These are phyloP conservation scores for Corbicula japonica DNA, from an alignment of 2,888 invertebrate genomes.

Conservation along the genomic window DNA sequence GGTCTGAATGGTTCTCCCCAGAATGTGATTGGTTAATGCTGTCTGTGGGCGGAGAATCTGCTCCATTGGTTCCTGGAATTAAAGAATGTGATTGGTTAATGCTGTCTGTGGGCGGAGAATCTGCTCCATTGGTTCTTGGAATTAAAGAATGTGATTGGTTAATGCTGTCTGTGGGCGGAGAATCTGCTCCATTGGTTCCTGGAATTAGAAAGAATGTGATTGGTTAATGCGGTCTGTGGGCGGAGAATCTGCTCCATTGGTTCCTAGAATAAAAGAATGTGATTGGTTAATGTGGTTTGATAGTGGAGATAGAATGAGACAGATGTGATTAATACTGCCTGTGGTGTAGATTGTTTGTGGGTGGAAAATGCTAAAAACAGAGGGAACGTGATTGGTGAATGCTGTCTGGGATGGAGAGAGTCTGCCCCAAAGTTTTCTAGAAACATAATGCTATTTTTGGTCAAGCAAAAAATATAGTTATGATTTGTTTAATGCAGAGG, in stretches of 20 bases:
- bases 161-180: constrained; percentile 78
- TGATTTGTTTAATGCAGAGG: too few relatives aligned
- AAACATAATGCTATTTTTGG: too few relatives aligned
- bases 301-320: constrained; percentile 43
- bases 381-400: constrained; percentile 51
- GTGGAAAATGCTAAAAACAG: constrained; percentile 74
- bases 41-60: constrained; percentile 53
- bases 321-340: constrained; percentile 80
- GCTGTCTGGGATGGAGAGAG: constrained; percentile 53
- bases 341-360: constrained; percentile 78
- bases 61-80: constrained; percentile 56
- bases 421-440: constrained; percentile 60
- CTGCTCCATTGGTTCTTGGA: constrained; percentile 49
- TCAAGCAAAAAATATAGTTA: too few relatives aligned
- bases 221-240: constrained; percentile 64
- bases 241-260: constrained; percentile 58
- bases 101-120: constrained; percentile 46
- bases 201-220: constrained; percentile 56
- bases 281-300: constrained; percentile 56
- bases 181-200: constrained; percentile 80
- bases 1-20: constrained; percentile 73
- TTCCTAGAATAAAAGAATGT: constrained; percentile 32
- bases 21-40: constrained; percentile 59
- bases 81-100: constrained; percentile 43
- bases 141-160: constrained; percentile 71